Conservation (phyloP, 1,140 invertebrate species). For the Wiebesia pumilae region DNA sequence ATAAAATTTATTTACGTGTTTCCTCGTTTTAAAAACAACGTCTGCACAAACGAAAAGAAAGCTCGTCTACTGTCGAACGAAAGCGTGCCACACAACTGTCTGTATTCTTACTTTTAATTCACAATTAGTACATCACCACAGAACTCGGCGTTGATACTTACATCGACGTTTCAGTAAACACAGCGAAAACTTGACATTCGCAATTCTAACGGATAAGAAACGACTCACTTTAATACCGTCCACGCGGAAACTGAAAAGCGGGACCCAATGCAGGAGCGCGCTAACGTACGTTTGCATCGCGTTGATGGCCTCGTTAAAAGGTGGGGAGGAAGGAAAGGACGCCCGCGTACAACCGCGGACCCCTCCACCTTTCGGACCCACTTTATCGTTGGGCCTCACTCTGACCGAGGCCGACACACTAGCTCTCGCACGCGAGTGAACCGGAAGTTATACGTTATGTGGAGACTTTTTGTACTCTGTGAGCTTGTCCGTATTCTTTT, state of each 20-base stretch:
- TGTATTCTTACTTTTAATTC: constrained; percentile 5
- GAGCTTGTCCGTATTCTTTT: too few species aligned
- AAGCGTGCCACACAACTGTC: not conserved
- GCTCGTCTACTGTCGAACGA: not conserved
- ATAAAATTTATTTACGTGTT: too few species aligned
- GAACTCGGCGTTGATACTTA: not conserved
- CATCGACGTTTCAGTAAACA: not conserved
- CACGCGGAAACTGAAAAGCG: constrained; percentile 67
- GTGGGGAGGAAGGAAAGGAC: constrained; percentile 64
- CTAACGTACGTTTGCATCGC: constrained; percentile 49
- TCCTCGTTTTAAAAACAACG: too few species aligned
- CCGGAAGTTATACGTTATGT: not conserved
- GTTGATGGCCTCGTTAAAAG: constrained; percentile 52
- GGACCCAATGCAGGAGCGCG: not conserved
- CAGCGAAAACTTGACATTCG: not conserved
- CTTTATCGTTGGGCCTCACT: not conserved
- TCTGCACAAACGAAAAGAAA: not conserved
- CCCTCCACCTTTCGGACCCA: constrained; percentile 48
- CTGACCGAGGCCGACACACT: not conserved
- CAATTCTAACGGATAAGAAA: not conserved
- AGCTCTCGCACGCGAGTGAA: not conserved
- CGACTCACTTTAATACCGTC: constrained; percentile 60
- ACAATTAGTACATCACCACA: not conserved
- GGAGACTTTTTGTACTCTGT: too few species aligned
- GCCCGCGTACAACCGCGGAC: constrained; percentile 49